Evolutionary conservation across 2,113 vertebrate species (phyloP).

Genomic region (Hypanus sabinus): DNA sequence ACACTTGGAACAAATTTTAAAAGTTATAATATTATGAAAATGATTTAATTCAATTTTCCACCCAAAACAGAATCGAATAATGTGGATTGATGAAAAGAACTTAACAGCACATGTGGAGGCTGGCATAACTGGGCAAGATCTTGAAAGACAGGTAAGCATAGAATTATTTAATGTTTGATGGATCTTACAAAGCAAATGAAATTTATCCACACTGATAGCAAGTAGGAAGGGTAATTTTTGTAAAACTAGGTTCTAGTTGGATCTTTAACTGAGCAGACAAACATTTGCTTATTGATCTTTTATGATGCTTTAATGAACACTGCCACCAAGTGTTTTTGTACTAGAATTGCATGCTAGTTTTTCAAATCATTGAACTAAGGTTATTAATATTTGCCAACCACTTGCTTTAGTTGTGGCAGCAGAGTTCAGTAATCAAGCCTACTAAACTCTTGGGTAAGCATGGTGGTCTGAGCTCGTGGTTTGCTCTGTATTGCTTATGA

Average conservation of each 20-base stretch:
- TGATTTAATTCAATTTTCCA: slow-evolving; percentile 36
- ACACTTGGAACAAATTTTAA: neutral
- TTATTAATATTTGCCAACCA: neutral
- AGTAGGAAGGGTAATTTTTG: neutral
- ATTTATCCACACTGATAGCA: neutral
- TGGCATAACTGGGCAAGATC: slow-evolving; percentile 89
- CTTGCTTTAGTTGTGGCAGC: too few relatives aligned
- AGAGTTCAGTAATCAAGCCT: too few relatives aligned
- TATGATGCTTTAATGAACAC: neutral
- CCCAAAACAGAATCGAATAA: slow-evolving; percentile 78
- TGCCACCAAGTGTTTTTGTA: neutral
- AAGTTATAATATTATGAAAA: neutral
- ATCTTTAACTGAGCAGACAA: neutral
- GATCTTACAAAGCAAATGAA: neutral
- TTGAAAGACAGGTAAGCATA: slow-evolving; percentile 81
- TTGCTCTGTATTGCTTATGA: too few relatives aligned
- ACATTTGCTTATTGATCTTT: neutral
- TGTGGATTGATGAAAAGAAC: slow-evolving; percentile 97
- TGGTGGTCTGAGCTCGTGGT: too few relatives aligned
- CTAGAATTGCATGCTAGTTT: neutral
- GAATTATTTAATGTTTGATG: neutral
- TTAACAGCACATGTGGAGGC: slow-evolving; percentile 86
- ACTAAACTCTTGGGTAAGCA: too few relatives aligned
- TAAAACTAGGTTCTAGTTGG: neutral
- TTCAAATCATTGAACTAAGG: neutral